Evolutionary conservation across 2,797 vertebrate species (phyloP), one percentile per base, ranked within the genome.

Genomic region (Orientallactaga sibirica): DNA sequence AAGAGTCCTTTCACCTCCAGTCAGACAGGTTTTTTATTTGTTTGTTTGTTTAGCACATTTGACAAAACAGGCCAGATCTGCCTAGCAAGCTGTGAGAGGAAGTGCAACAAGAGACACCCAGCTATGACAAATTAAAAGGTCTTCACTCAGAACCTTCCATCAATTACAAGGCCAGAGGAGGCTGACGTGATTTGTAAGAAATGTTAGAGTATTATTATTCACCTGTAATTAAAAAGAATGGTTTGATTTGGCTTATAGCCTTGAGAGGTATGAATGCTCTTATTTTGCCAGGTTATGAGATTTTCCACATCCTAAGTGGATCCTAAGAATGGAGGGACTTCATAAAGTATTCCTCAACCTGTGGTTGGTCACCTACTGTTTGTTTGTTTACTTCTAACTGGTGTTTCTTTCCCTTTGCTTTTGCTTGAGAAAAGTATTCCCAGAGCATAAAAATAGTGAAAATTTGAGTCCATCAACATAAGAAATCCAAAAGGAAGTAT

Each of bases 211-310:
- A 92, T 90, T 97, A 97, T 97, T 97, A 97, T 97, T 97, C 97
- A 98, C 97, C 97, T 98, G 97, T 97, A 98, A 98, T 98, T 98
- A 97, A 97, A 96, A 97, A 91, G 93, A 97, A 96, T 95, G 96
- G 97, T 97, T 97, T 98, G 93, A 97, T 97, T 98, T 98, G 97
- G 97, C 97, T 96, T 94, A 58, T 64, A 90, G 97, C 97, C 92
- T 33, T 91, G 89, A 95, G 93, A 94, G 97, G 97, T 95, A 96
- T 94, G 96, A 97, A 97, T 95, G 95, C 97, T 97, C 96, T 96
- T 78, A 92, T 88, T 97, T 97, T 96, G 93, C 97, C 94, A 96
- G 93, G 74, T 97, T 97, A 93, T 80, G 94, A 96, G 97, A 98
- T 98, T 97, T 97, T 97, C 96, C 98, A 98, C 96, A 77, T 86